These are phyloP conservation scores for Aphelinus atriplicis DNA, from an alignment of 1,140 invertebrate genomes.

Conservation along the genomic window DNA sequence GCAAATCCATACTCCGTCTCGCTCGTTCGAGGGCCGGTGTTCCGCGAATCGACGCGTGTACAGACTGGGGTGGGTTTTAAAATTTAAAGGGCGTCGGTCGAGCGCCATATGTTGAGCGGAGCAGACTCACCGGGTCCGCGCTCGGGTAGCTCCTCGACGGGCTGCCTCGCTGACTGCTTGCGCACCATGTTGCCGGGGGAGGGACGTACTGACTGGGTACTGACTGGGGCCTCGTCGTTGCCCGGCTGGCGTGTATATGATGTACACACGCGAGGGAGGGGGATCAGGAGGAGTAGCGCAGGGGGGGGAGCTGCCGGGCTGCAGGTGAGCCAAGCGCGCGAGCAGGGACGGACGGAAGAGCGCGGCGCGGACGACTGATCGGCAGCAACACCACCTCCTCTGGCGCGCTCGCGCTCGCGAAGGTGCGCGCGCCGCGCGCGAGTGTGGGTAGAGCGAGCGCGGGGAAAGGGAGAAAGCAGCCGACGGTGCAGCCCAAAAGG, in stretches of 20 bases:
- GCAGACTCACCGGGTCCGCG: constrained; percentile 62
- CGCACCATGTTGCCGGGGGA: constrained; percentile 54
- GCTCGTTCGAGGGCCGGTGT: too few species aligned
- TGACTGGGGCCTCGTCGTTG: too few species aligned
- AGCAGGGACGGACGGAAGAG: too few species aligned
- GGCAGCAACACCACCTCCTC: background rate
- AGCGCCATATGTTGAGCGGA: constrained; percentile 49
- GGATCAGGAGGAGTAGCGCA: too few species aligned
- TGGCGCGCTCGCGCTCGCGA: background rate
- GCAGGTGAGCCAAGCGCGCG: too few species aligned
- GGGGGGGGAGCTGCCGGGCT: too few species aligned
- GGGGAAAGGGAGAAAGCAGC: background rate
- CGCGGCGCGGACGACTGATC: too few species aligned
- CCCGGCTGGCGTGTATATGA: too few species aligned
- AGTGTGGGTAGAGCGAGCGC: background rate
- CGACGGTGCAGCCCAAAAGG: background rate
- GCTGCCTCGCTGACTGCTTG: constrained; percentile 53
- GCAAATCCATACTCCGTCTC: background rate
- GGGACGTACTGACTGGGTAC: too few species aligned
- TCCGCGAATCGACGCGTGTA: too few species aligned
- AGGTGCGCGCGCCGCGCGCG: constrained; percentile 1
- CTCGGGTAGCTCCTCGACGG: constrained; percentile 57
- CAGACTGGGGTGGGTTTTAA: background rate
- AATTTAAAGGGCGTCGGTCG: constrained; percentile 3
- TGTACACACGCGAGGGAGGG: too few species aligned